phyloP scores from a whole-genome alignment of 2,113 vertebrate genomes.

The Aegithalos caudatus region DNA sequence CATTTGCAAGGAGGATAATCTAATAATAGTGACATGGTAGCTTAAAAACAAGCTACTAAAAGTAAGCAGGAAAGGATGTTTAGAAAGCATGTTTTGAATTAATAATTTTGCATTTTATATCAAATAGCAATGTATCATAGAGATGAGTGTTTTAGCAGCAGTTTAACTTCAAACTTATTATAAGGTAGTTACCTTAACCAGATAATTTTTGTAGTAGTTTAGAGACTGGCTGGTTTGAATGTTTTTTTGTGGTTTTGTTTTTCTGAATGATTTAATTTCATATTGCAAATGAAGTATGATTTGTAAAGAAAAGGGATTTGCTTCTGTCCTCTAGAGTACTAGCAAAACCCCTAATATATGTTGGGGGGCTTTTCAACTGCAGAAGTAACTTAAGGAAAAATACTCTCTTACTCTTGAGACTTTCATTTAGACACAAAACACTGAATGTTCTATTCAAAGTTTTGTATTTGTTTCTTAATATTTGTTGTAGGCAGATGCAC shows the following conservation, averaged over 20 bases:
- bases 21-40: not conserved
- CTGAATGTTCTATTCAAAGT: not conserved
- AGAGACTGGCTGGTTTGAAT: not conserved
- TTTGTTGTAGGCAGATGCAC: constrained; percentile 82
- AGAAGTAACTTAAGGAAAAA: not conserved
- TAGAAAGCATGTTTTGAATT: not conserved
- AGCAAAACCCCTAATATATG: not conserved
- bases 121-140: not conserved
- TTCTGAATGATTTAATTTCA: not conserved
- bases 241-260: not conserved
- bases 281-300: not conserved
- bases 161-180: not conserved
- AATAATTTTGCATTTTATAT: not conserved
- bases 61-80: not conserved
- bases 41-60: not conserved
- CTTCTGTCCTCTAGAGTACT: not conserved
- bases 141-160: not conserved
- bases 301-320: not conserved
- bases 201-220: not conserved
- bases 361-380: not conserved
- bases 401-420: not conserved
- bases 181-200: not conserved
- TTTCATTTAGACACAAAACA: not conserved
- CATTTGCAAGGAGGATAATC: not conserved
- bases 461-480: not conserved